Base-by-base conservation (phyloP, 64 coral and sea anemone genomes). In the Acropora yongei region DNA sequence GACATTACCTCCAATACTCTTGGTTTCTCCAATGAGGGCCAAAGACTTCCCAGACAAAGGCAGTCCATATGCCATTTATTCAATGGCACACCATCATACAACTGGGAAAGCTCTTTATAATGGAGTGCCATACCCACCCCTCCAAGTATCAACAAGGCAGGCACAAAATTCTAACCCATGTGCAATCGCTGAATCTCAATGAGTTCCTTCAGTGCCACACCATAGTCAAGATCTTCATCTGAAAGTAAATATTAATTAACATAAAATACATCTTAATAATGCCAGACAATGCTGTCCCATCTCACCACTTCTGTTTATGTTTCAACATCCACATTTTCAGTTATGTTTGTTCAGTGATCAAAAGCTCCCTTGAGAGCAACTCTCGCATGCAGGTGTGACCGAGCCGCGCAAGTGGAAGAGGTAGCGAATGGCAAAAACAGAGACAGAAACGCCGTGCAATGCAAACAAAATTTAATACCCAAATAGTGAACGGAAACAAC, bases 81-180 rank as follows among this genome's bases (percentile, higher is more conserved):
- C 8, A 82, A 20, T 82, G 80, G 51, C 49, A 82, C 80, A 55
- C 80, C 80, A 82, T 44, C 80, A 82, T n/a, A 82, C 16, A 82
- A 41, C 8, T 20, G 11, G 2, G 50, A 39, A 41, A 82, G 8
- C 2, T 82, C 8, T 30, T 82, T 51, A 19, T 82, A 82, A 58
- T 82, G 80, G 17, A 82, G 53, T 17, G 43, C 80, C 51, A 82
- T 19, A 58, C 49, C 51, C 49, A 82, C 39, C 49, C 80, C 80
- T 58, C 80, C 80, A 63, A 82, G 80, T 2, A 82, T 58, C 49
- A 82, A 61, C 12, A 82, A 48, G 49, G 80, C 80, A 40, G 80
- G 50, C 41, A 61, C 20, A 40, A 55, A 82, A 82, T 82, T 82
- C n/a, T 82, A 14, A 9, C 80, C 80, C 80, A 82, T 55, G 2